Conservation (phyloP, 2,888 invertebrate species). For the Opisthograptis luteolata region DNA sequence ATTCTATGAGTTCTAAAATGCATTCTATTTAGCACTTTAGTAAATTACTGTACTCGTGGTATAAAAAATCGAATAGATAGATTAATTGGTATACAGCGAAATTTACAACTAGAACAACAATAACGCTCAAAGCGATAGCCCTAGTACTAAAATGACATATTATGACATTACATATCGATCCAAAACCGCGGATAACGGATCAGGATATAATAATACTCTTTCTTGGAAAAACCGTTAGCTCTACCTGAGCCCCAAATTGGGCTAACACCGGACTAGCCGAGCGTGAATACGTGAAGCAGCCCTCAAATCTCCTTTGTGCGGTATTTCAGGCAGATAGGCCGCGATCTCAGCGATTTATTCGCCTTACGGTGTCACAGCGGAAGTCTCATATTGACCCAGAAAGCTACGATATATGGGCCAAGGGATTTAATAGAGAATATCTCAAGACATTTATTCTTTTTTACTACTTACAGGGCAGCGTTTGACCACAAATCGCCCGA, state of each 20-base stretch:
- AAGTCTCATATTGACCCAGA: constrained; percentile 32
- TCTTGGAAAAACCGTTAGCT: not conserved
- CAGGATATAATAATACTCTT: not conserved
- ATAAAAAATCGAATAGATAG: too few relatives aligned
- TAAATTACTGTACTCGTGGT: too few relatives aligned
- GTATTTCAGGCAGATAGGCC: constrained; percentile 2
- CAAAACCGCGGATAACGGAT: too few relatives aligned
- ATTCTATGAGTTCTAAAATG: too few relatives aligned
- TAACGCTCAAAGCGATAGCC: too few relatives aligned
- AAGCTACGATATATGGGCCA: constrained; percentile 22
- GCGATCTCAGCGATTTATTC: constrained; percentile 30
- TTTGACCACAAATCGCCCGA: too few relatives aligned
- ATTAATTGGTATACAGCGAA: too few relatives aligned
- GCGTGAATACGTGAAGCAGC: not conserved
- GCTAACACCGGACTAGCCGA: not conserved
- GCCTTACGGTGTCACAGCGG: constrained; percentile 26
- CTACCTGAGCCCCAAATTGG: not conserved
- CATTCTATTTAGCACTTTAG: too few relatives aligned
- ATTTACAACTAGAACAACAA: too few relatives aligned
- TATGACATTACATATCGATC: too few relatives aligned
- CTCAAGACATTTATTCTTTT: constrained; percentile 10
- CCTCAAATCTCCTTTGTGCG: constrained; percentile 19
- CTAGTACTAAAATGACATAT: too few relatives aligned
- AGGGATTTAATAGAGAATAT: constrained; percentile 23
- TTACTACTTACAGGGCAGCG: too few relatives aligned